Evolutionary conservation across 2,888 invertebrate species (phyloP), one percentile per base, ranked within the genome.

Genomic region (Mesorhabditis sp.): DNA sequence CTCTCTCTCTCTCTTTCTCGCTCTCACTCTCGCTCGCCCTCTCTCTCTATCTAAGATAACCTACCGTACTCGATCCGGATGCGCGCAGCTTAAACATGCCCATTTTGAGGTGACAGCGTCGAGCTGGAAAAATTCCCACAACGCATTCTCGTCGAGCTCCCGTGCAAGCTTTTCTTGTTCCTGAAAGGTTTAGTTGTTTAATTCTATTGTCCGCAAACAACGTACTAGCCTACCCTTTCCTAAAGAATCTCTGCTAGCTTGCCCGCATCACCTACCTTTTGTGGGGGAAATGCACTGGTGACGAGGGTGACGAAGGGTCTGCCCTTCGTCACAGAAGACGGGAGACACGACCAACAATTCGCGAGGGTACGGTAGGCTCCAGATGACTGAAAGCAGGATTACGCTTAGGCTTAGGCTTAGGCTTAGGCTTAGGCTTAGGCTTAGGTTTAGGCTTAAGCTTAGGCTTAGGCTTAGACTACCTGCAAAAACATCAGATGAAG

Each of bases 401-500:
- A n/a, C n/a, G n/a, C n/a, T 67, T 50, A 10, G 44, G 5, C 10
- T 61, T 50, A 44, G 43, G 28, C 28, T 28, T 28, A 28, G 28
- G 28, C 28, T 28, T 28, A 5, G 5, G 13, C 5, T 41, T 45
- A 45, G 4, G 28, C 28, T 28, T 28, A 28, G 28, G 28, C 28
- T 28, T 28, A 5, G 5, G 13, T n/a, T 67, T 50, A 10, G 44
- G 5, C 10, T 61, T 50, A 44, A 4, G 28, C 28, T 28, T 28
- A 28, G 28, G 28, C 28, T 28, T 28, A 5, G 5, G 13, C 5
- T 41, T 45, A 45, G 4, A 28, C 6, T 67, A 94, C 90, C 74
- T 94, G 93, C 67, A 95, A 90, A 87, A 95, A 95, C 94, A 95
- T 95, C 67, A 95, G 90, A 88, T 95, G 95, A 76, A 95, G 92